These are phyloP conservation scores for Nannospalax galili DNA, from an alignment of 2,113 vertebrate genomes.

Conservation along the genomic window DNA sequence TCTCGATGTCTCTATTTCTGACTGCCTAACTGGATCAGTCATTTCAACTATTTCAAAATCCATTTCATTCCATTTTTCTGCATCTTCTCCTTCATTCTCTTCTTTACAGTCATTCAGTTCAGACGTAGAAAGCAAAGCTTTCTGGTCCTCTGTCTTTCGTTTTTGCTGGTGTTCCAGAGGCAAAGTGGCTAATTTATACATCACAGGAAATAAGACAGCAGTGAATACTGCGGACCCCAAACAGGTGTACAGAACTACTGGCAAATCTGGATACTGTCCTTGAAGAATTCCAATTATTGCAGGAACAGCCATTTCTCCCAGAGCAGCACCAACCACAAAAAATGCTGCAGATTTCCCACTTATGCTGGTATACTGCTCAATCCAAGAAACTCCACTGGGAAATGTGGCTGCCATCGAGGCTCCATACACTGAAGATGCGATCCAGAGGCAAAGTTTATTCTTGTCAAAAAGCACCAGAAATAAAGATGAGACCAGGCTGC, in stretches of 20 bases:
- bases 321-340: constrained; percentile 92
- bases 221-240: constrained; percentile 87
- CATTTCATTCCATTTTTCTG: constrained; percentile 89
- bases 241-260: constrained; percentile 90
- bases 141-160: constrained; percentile 85
- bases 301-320: constrained; percentile 96
- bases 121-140: constrained; percentile 84
- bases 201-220: constrained; percentile 91
- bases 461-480: constrained; percentile 88
- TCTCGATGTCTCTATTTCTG: constrained; percentile 76
- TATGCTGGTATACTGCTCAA: constrained; percentile 94
- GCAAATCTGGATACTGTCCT: constrained; percentile 83
- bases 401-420: constrained; percentile 95
- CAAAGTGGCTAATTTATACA: constrained; percentile 91
- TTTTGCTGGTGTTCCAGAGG: constrained; percentile 62
- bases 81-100: constrained; percentile 82
- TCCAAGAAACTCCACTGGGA: constrained; percentile 95
- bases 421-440: constrained; percentile 88
- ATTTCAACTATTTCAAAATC: constrained; percentile 89
- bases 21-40: constrained; percentile 84
- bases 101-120: constrained; percentile 81
- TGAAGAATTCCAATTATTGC: constrained; percentile 89
- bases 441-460: constrained; percentile 86
- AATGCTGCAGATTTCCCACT: constrained; percentile 87
- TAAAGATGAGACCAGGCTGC: constrained; percentile 86